Evolutionary conservation across 1,140 invertebrate genomes (phyloP).

Genomic region (Limonius californicus): DNA sequence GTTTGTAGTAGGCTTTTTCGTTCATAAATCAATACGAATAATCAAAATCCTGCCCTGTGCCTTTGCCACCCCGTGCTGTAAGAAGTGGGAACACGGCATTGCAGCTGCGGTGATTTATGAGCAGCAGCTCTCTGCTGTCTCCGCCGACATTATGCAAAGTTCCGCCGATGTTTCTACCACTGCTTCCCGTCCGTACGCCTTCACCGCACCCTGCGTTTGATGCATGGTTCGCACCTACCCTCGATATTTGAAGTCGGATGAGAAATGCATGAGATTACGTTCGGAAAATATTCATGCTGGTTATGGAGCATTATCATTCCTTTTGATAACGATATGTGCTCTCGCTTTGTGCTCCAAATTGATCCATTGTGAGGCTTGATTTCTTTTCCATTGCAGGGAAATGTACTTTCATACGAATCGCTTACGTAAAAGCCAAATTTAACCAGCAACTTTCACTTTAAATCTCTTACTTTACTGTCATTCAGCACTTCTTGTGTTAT

Average conservation of each 20-base stretch:
- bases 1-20: no score
- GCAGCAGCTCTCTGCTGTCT: slow-evolving; percentile 42
- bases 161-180: slow-evolving; percentile 44
- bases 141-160: slow-evolving; percentile 47
- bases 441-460: no score
- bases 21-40: neutral
- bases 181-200: slow-evolving; percentile 27
- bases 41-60: slow-evolving; percentile 12
- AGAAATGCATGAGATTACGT: slow-evolving; percentile 16
- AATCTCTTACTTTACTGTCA: no score
- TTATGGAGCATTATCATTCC: slow-evolving; percentile 17
- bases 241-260: slow-evolving; percentile 17
- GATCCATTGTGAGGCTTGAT: slow-evolving; percentile 10
- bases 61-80: neutral
- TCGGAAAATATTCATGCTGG: slow-evolving; percentile 16
- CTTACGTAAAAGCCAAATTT: no score
- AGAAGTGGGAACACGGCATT: slow-evolving; percentile 21
- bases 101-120: slow-evolving; percentile 43
- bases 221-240: slow-evolving; percentile 32
- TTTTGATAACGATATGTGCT: slow-evolving; percentile 14
- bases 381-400: neutral
- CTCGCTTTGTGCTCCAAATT: neutral
- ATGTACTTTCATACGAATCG: neutral
- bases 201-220: slow-evolving; percentile 25
- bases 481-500: no score